Evolutionary conservation across 2,113 vertebrate genomes (phyloP).

Genomic region (Xyrauchen texanus): DNA sequence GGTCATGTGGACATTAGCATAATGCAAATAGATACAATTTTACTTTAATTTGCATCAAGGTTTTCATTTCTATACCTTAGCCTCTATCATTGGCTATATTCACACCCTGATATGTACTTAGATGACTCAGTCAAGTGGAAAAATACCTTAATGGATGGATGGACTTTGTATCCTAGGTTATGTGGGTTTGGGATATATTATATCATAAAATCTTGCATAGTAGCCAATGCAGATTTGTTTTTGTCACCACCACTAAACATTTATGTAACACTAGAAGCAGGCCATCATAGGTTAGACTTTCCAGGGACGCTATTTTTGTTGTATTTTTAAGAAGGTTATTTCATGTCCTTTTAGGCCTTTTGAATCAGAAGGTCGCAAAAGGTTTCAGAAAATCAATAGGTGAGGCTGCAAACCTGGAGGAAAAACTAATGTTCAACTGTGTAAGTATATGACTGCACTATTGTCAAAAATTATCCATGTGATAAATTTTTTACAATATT

Average conservation of each 20-base stretch:
- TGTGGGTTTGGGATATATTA: background rate
- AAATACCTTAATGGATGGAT: constrained; percentile 1
- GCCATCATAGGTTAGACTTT: too few species aligned
- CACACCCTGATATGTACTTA: constrained; percentile 2
- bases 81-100: constrained; percentile 37
- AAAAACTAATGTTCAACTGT: background rate
- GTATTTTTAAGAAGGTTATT: too few species aligned
- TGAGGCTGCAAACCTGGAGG: background rate
- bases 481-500: background rate
- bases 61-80: constrained; percentile 52
- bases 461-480: background rate
- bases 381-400: constrained; percentile 2
- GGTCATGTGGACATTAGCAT: constrained; percentile 41
- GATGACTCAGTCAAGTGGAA: background rate
- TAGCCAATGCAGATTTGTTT: too few species aligned
- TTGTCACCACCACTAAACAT: too few species aligned
- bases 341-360: too few species aligned
- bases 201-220: background rate
- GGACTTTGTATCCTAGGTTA: background rate
- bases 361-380: background rate
- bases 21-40: constrained; percentile 48
- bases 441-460: background rate
- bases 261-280: too few species aligned
- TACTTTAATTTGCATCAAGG: constrained; percentile 21
- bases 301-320: too few species aligned